Conservation (phyloP, 2,113 vertebrate species). For the Casuarius casuarius region DNA sequence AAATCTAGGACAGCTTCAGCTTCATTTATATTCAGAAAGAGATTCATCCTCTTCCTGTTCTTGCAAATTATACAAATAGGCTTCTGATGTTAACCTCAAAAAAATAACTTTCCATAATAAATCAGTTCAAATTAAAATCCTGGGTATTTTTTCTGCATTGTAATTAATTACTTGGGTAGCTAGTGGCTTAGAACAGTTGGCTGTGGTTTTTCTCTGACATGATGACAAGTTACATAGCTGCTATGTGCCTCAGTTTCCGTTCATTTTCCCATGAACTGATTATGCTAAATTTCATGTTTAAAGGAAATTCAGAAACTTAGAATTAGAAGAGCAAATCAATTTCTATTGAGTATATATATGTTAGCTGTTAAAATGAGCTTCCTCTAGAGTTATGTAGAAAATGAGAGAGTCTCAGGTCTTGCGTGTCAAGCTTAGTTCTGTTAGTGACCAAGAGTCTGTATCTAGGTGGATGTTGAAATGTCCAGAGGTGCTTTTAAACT, state of each 20-base stretch:
- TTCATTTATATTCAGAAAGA: not conserved
- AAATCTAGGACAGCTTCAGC: not conserved
- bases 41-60: not conserved
- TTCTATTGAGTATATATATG: not conserved
- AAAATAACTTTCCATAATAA: conserved; percentile 28
- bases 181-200: not conserved
- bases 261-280: not conserved
- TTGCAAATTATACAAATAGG: not conserved
- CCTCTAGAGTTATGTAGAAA: not conserved
- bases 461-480: not conserved
- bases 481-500: not conserved
- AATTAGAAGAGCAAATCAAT: not conserved
- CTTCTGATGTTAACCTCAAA: not conserved
- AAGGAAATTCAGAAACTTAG: not conserved
- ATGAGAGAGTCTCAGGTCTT: not conserved
- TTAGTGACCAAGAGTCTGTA: not conserved
- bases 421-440: not conserved
- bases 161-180: not conserved
- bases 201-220: not conserved
- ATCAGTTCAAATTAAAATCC: not conserved
- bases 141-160: not conserved
- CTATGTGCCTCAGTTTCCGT: not conserved
- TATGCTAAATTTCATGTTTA: not conserved
- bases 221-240: not conserved
- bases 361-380: not conserved